Evolutionary conservation across 1,140 invertebrate species (phyloP), one percentile per base, ranked within the genome.

Genomic region (Hermetia illucens): DNA sequence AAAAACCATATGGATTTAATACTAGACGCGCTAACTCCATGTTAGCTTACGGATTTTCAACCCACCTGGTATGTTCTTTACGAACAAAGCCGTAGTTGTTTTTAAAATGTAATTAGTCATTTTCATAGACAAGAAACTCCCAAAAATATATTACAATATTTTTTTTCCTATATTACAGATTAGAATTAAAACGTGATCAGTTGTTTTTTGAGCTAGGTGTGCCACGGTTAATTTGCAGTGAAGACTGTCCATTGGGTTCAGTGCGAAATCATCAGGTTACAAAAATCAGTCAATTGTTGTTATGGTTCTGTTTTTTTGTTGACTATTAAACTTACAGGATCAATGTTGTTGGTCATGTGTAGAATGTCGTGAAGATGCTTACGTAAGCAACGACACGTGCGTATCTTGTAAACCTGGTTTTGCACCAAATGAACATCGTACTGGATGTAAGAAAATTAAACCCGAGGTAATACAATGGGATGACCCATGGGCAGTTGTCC

Each of bases 321-420:
- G 6, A 25, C 6, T 25, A 25, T 25, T 8, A 25, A 32, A 32
- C 10, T 32, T 48, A 16, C 43, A 72, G 62, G 69, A 71, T 58
- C 65, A 69, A 24, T 78, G 75, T 51, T 78, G 75, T 45, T 78
- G 75, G 75, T 68, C 63, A n/a, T 78, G 75, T 50, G 69, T 76
- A 30, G 55, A 65, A 1, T 78, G 75, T 47, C 58, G 68, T 18
- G 63, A 69, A 38, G 62, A 74, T 42, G 56, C 70, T 29, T 69
- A 72, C 43, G 65, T 74, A 16, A 65, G 65, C 43, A 76, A 77
- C 47, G 72, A 76, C 45, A 73, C 68, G 4, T 75, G 72, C 44
- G 56, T 56, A 17, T 54, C 65, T 22, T 77, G 74, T 43, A 44
- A 53, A 21, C 58, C 66, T 2, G 75, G 75, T 5, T 67, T 62